Conservation (phyloP, 2,113 vertebrate species). For the Nanorana parkeri region DNA sequence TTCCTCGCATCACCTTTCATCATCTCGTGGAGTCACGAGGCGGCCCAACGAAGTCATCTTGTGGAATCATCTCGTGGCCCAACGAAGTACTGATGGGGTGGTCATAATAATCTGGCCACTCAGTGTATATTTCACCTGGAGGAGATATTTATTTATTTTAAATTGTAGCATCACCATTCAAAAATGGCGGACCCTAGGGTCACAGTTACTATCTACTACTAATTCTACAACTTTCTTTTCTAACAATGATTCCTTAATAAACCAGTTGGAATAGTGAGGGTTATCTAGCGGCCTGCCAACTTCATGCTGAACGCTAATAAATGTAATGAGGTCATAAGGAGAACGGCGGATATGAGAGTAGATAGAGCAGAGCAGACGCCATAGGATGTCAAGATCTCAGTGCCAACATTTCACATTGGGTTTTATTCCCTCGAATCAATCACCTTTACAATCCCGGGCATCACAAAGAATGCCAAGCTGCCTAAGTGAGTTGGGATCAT, state of each 20-base stretch:
- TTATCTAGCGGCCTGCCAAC: slow-evolving; percentile 22
- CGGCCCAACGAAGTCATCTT: too few species aligned
- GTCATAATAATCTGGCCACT: too few species aligned
- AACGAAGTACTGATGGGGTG: too few species aligned
- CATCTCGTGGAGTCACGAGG: too few species aligned
- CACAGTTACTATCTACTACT: not conserved
- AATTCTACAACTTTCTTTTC: slow-evolving; percentile 13
- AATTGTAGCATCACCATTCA: not conserved
- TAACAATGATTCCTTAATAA: slow-evolving; percentile 32
- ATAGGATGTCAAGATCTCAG: slow-evolving; percentile 14
- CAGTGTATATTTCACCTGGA: too few species aligned
- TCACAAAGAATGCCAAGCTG: slow-evolving; percentile 21
- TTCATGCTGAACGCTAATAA: slow-evolving; percentile 34
- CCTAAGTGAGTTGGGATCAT: slow-evolving; percentile 12
- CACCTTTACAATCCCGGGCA: slow-evolving; percentile 46
- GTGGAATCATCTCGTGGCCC: too few species aligned
- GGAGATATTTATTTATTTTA: too few species aligned
- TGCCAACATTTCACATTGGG: slow-evolving; percentile 45
- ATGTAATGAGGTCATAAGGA: slow-evolving; percentile 41
- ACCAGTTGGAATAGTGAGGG: slow-evolving; percentile 16
- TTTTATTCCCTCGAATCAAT: slow-evolving; percentile 53
- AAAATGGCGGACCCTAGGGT: not conserved
- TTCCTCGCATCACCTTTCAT: too few species aligned
- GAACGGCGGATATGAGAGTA: slow-evolving; percentile 14
- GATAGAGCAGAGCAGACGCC: slow-evolving; percentile 11